Evolutionary conservation across 1,140 invertebrate species (phyloP).

Genomic region (Rhopalosiphum maidis): DNA sequence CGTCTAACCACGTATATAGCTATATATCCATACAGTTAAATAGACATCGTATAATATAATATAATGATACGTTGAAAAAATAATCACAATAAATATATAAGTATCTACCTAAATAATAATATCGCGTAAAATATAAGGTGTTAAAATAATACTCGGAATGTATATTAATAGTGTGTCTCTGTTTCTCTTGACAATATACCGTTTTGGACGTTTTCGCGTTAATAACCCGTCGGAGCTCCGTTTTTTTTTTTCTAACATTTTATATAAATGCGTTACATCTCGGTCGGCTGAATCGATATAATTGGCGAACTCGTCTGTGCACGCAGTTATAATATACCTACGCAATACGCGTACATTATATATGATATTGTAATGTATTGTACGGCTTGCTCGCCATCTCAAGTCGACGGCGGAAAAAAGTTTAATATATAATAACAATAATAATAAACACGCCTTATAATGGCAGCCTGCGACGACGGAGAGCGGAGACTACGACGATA

Average conservation of each 20-base stretch:
- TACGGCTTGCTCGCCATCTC: not conserved
- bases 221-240: not conserved
- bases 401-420: not conserved
- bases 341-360: not conserved
- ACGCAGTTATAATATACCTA: not conserved
- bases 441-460: not conserved
- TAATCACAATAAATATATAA: not conserved
- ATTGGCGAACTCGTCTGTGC: not conserved
- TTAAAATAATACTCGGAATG: not conserved
- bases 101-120: not conserved
- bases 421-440: not conserved
- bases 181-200: not conserved
- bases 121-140: not conserved
- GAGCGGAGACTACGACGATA: not conserved
- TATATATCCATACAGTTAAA: not conserved
- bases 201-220: not conserved
- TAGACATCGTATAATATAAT: not conserved
- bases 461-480: not conserved
- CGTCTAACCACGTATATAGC: not conserved
- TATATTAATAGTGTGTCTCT: not conserved
- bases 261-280: not conserved
- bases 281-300: conserved; percentile 24
- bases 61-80: conserved; percentile 1
- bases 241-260: not conserved
- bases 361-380: not conserved